Conservation (phyloP, 1,140 invertebrate genomes). For the Lepidostoma basale region DNA sequence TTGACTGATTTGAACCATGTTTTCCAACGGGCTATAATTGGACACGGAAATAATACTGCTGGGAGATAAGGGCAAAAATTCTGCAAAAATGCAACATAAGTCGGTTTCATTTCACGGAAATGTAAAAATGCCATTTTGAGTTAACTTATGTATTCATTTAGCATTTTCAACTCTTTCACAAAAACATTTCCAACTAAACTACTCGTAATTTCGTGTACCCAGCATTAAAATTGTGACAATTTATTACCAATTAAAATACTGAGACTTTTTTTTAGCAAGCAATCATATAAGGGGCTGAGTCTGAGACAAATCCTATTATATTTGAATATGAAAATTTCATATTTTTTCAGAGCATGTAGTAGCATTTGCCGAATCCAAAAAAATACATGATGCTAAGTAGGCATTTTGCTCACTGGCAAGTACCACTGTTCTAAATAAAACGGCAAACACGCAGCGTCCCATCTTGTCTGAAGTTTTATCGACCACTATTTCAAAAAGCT, state of each 20-base stretch:
- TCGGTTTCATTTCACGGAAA: slow-evolving; percentile 25
- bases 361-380: slow-evolving; percentile 33
- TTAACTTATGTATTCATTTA: slow-evolving; percentile 35
- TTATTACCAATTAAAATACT: too few relatives aligned
- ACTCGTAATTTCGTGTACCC: slow-evolving; percentile 29
- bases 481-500: slow-evolving; percentile 23
- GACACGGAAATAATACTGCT: slow-evolving; percentile 30
- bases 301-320: slow-evolving; percentile 24
- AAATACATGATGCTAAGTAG: slow-evolving; percentile 29
- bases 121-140: slow-evolving; percentile 30
- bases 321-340: slow-evolving; percentile 29
- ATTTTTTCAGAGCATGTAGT: slow-evolving; percentile 32
- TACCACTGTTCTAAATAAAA: slow-evolving; percentile 31
- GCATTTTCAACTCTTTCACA: slow-evolving; percentile 25
- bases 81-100: slow-evolving; percentile 30
- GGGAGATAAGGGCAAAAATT: slow-evolving; percentile 13
- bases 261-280: slow-evolving; percentile 31
- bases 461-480: slow-evolving; percentile 1
- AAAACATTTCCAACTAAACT: slow-evolving; percentile 22
- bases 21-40: slow-evolving; percentile 30
- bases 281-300: slow-evolving; percentile 29
- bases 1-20: slow-evolving; percentile 34
- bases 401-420: slow-evolving; percentile 26
- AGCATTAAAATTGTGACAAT: slow-evolving; percentile 27
- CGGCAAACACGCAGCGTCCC: slow-evolving; percentile 30